Base-by-base conservation (phyloP, 2,888 invertebrate species). In the Tinea semifulvella region DNA sequence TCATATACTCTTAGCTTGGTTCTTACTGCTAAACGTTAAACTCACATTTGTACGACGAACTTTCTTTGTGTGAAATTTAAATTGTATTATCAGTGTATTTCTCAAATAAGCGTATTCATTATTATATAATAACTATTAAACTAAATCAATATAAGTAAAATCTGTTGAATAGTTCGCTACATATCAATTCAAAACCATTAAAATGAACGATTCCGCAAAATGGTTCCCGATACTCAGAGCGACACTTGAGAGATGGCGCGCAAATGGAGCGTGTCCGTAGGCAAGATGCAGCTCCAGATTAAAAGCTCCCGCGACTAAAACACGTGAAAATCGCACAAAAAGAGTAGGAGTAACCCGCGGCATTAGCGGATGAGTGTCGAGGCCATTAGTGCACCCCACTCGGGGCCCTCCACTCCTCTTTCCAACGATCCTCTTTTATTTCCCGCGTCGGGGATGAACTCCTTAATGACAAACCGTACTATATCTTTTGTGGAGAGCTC, bases 401-500 rank as follows among this genome's bases (percentile, higher is more conserved):
- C 52, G 53, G 45, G 52, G 46, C 49, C 54, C 52, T 47, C 55
- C 47, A 51, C 56, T 50, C 52, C 50, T 63, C 62, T 58, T 65
- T 67, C 66, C 70, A 56, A 60, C 68, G 68, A 69, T 69, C 74
- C 77, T 77, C 79, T 80, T 80, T 80, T 79, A 79, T 79, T 80
- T 79, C 79, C 74, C 75, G 77, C 75, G 74, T 75, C 76, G 75
- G 77, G 76, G 77, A 79, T 80, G 79, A 80, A 80, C 79, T 80
- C 79, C 79, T 80, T 80, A 79, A 80, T 79, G 79, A 79, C 79
- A 80, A 79, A 80, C 79, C 79, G 76, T 79, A 79, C 79, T 80
- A 79, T 80, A 79, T 80, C 79, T 80, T 77, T 79, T 80, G 79
- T 79, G 74, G 73, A 77, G 73, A 74, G 73, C 74, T 73, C 73